phyloP scores from a whole-genome alignment of 2,888 invertebrate genomes.

The Folsomia candida region DNA sequence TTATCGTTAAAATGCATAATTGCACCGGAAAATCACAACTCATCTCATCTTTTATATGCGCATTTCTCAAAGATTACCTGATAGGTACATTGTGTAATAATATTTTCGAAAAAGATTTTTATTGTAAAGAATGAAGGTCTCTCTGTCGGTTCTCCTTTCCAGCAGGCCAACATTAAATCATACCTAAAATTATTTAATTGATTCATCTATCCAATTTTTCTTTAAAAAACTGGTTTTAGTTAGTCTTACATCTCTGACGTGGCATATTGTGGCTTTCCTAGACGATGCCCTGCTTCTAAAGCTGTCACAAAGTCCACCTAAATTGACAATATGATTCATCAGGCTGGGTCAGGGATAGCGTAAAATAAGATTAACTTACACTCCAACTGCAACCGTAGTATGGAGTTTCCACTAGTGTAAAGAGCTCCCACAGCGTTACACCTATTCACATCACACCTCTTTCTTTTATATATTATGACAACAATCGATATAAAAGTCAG shows the following conservation, averaged over 20 bases:
- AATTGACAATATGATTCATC: too few species aligned
- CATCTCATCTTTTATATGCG: too few species aligned
- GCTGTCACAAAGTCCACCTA: constrained; percentile 37
- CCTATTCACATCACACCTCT: too few species aligned
- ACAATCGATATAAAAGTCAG: too few species aligned
- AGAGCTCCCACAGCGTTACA: constrained; percentile 31
- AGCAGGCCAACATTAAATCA: constrained; percentile 39
- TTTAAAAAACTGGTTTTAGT: not conserved
- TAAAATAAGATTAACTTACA: too few species aligned
- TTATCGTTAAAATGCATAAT: too few species aligned
- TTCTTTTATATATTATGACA: too few species aligned
- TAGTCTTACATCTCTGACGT: constrained; percentile 37
- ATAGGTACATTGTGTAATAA: constrained; percentile 35
- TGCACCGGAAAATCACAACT: too few species aligned
- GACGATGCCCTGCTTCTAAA: constrained; percentile 30
- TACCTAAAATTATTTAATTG: constrained; percentile 24
- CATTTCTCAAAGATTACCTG: constrained; percentile 32
- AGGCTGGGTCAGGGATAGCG: too few species aligned
- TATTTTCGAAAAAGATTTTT: constrained; percentile 36
- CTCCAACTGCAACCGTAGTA: constrained; percentile 38
- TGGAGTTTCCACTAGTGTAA: constrained; percentile 28
- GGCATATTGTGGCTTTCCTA: constrained; percentile 33
- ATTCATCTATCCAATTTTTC: not conserved
- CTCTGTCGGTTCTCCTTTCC: constrained; percentile 28
- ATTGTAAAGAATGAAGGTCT: constrained; percentile 37